Evolutionary conservation across 2,888 invertebrate genomes (phyloP).

Genomic region (Actias luna): DNA sequence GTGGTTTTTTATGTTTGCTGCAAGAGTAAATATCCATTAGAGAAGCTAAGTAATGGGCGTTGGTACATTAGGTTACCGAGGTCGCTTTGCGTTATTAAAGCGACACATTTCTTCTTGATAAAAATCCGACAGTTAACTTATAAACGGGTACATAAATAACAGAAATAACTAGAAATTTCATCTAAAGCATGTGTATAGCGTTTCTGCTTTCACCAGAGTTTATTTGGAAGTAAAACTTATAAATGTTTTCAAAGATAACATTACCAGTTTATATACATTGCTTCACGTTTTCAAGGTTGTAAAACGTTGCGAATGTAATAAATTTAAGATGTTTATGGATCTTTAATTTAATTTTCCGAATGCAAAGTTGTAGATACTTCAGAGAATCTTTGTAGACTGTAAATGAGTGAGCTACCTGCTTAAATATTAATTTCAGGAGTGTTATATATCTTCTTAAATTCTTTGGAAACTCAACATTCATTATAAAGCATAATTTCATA

Average conservation of each 20-base stretch:
- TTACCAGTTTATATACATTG: neutral
- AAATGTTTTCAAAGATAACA: neutral
- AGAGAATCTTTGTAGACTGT: neutral
- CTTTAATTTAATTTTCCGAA: slow-evolving; percentile 7
- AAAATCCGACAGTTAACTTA: slow-evolving; percentile 33
- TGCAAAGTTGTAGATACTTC: neutral
- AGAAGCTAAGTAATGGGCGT: slow-evolving; percentile 57
- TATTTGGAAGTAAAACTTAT: neutral
- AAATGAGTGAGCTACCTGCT: neutral
- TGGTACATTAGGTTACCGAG: slow-evolving; percentile 58
- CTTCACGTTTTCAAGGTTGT: neutral
- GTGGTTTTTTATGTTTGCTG: slow-evolving; percentile 63
- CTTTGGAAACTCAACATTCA: neutral
- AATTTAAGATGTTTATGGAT: slow-evolving; percentile 10
- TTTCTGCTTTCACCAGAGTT: neutral
- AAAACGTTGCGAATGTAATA: slow-evolving; percentile 9
- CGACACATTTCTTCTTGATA: slow-evolving; percentile 45
- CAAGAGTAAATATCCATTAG: slow-evolving; percentile 72
- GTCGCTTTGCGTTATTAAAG: slow-evolving; percentile 54
- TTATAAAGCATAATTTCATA: too few relatives aligned
- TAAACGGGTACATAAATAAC: slow-evolving; percentile 9
- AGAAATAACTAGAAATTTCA: slow-evolving; percentile 4
- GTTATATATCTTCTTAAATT: neutral
- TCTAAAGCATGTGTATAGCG: neutral
- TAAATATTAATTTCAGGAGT: neutral